Base-by-base conservation (phyloP, 2,888 invertebrate genomes). In the Pseudococcus viburni region DNA sequence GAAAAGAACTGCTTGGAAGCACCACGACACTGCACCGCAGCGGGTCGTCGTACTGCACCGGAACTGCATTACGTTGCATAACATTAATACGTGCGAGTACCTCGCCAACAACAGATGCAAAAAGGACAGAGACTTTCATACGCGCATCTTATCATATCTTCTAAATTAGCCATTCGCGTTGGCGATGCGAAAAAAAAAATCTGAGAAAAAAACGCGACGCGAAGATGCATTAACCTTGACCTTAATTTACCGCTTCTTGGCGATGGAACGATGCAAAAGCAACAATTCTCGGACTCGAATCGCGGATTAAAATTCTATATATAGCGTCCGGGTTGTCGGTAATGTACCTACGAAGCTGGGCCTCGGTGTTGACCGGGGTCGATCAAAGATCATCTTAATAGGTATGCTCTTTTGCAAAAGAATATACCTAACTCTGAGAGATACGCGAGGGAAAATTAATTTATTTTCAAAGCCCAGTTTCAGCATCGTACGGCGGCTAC, bases 41-140 rank as follows among this genome's bases (percentile, higher is more conserved):
- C 64, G 64, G 64, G 19, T 64, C 64, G 64, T 64, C 64, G 26
- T 33, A 33, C 26, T 33, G 64, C 22, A 64, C 64, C 64, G 64
- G 64, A 64, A 64, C 64, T 64, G 64, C 64, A 64, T 64, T 64
- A 64, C 64, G 64, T 64, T 64, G 64, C 64, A 64, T 64, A 64
- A 64, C 19, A 12, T 64, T 22, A 33, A 1, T 22, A 64, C 22
- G 22, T 11, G 64, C 64, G 64, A 59, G 22, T 22, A 64, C 22
- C 19, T 19, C 7, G 64, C n/a, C 6, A 11, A 12, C 22, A 64
- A 33, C 26, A 33, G 17, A 17, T 51, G 17, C 51, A 51, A 5
- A 17, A 51, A 15, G 51, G 51, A 51, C 51, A 51, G 51, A 17
- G 46, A 51, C 51, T 51, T 15, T 51, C 17, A 17, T 51, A 51